Evolutionary conservation across 2,113 vertebrate species (phyloP).

Genomic region (Poeciliopsis occidentalis): DNA sequence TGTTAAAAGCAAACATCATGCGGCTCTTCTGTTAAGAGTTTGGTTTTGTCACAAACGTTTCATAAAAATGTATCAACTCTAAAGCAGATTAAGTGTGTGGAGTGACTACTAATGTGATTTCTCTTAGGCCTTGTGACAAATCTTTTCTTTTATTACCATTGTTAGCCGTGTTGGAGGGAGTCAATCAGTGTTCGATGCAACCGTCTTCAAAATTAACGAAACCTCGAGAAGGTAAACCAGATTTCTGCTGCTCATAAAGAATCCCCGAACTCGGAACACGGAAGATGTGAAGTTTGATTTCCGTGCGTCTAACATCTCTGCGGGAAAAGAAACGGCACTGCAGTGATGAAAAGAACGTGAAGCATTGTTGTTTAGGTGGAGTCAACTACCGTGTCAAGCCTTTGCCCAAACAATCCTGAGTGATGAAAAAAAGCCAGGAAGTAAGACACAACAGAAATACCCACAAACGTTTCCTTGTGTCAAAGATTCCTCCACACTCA

Average conservation of each 20-base stretch:
- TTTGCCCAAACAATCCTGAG: not conserved
- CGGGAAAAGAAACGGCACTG: too few species aligned
- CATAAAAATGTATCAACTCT: too few species aligned
- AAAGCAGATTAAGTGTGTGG: too few species aligned
- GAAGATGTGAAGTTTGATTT: too few species aligned
- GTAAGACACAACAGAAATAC: constrained; percentile 14
- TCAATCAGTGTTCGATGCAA: not conserved
- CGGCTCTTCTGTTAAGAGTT: too few species aligned
- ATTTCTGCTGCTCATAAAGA: not conserved
- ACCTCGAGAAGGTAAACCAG: not conserved
- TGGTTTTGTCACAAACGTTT: too few species aligned
- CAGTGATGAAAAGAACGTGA: too few species aligned
- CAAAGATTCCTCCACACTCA: constrained; percentile 9
- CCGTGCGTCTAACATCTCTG: too few species aligned
- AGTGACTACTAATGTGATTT: not conserved
- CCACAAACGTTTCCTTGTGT: constrained; percentile 14
- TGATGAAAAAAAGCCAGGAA: constrained; percentile 26
- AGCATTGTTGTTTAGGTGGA: too few species aligned
- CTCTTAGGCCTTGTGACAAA: not conserved
- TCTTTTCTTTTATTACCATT: not conserved
- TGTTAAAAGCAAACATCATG: not conserved
- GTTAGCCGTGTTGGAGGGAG: not conserved
- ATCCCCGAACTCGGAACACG: too few species aligned
- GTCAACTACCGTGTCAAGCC: not conserved
- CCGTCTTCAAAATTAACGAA: not conserved